Evolutionary conservation across 2,797 vertebrate genomes (phyloP).

Genomic region (Tangara arthus): DNA sequence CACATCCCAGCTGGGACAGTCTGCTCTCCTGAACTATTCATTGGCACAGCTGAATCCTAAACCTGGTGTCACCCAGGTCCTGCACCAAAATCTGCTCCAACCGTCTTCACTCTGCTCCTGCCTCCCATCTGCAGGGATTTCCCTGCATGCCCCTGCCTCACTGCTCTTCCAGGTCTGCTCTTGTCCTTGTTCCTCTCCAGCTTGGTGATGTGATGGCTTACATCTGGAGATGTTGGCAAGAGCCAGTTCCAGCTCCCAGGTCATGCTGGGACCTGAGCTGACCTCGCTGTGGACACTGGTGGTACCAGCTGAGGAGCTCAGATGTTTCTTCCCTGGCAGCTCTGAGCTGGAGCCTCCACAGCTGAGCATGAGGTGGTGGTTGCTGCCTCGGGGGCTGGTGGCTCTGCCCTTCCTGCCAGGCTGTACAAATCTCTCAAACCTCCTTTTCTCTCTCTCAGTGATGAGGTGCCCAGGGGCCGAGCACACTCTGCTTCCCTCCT

Average conservation of each 20-base stretch:
- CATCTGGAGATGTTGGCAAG: not conserved
- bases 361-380: rapidly evolving
- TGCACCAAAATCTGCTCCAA: not conserved
- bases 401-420: rapidly evolving
- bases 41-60: not conserved
- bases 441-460: not conserved
- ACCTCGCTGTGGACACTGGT: rapidly evolving
- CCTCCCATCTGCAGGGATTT: rapidly evolving
- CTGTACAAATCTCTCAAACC: not conserved
- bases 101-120: not conserved
- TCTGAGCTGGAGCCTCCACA: not conserved
- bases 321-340: not conserved
- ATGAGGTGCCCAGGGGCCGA: not conserved
- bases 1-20: rapidly evolving
- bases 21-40: not conserved
- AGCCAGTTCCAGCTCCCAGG: not conserved
- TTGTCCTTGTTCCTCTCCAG: not conserved
- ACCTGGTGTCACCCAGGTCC: not conserved
- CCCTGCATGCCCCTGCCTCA: rapidly evolving
- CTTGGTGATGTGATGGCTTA: rapidly evolving
- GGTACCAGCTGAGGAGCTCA: not conserved
- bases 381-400: not conserved
- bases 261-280: not conserved
- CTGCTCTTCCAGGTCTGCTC: not conserved
- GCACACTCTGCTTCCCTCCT: rapidly evolving